Conservation (phyloP, 2,888 invertebrate species). For the Apamea crenata region DNA sequence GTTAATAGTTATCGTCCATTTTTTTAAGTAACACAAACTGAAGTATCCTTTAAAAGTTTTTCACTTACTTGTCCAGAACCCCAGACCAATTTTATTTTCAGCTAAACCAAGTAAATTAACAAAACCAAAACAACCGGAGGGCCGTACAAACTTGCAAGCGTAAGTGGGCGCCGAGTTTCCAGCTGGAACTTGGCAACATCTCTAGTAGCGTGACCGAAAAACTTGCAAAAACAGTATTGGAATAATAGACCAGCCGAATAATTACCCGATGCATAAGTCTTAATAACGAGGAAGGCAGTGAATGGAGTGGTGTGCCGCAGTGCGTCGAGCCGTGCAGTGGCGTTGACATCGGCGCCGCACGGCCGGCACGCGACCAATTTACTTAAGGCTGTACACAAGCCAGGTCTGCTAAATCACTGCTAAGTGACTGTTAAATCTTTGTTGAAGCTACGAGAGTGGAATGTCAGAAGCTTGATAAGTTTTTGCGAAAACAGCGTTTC, state of each 20-base stretch:
- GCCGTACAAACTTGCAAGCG: slow-evolving; percentile 36
- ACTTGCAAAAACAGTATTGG: slow-evolving; percentile 47
- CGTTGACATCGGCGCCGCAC: slow-evolving; percentile 84
- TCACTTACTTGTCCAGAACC: slow-evolving; percentile 23
- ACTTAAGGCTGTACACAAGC: slow-evolving; percentile 74
- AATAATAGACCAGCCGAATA: slow-evolving; percentile 50
- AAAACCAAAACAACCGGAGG: slow-evolving; percentile 33
- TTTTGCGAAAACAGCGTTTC: slow-evolving; percentile 32
- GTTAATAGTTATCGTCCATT: not conserved
- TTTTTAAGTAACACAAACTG: slow-evolving; percentile 13
- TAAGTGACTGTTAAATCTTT: slow-evolving; percentile 64
- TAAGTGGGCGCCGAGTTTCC: slow-evolving; percentile 51
- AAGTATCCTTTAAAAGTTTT: slow-evolving; percentile 39
- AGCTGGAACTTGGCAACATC: slow-evolving; percentile 52
- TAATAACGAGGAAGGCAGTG: slow-evolving; percentile 66
- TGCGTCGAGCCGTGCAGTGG: slow-evolving; percentile 82
- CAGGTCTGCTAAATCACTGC: slow-evolving; percentile 63
- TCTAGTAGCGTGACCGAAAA: slow-evolving; percentile 50
- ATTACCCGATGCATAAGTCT: slow-evolving; percentile 67
- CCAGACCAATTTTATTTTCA: slow-evolving; percentile 50
- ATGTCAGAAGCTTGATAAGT: slow-evolving; percentile 24
- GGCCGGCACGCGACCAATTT: slow-evolving; percentile 86
- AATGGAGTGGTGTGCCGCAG: slow-evolving; percentile 80
- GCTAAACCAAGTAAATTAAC: slow-evolving; percentile 39
- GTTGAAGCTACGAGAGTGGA: slow-evolving; percentile 21